phyloP scores from a whole-genome alignment of 2,888 invertebrate genomes.

The Acleris literana region DNA sequence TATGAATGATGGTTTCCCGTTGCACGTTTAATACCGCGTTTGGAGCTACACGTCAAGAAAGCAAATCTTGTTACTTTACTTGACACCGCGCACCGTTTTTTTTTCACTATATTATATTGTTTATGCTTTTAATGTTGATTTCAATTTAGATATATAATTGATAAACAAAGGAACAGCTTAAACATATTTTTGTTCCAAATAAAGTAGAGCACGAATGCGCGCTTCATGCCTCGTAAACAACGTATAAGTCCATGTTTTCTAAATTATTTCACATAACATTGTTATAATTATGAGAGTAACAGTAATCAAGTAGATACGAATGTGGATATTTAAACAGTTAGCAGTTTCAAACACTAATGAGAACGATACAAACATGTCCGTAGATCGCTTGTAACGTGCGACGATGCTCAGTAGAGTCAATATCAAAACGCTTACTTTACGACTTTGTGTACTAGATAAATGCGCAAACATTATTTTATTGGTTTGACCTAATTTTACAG shows the following conservation, averaged over 20 bases:
- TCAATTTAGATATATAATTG: too few species aligned
- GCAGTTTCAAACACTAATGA: not conserved
- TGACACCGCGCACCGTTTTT: not conserved
- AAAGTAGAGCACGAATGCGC: too few species aligned
- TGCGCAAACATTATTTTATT: slow-evolving; percentile 18
- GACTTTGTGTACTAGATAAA: slow-evolving; percentile 19
- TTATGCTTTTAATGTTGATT: not conserved
- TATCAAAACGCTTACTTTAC: slow-evolving; percentile 25
- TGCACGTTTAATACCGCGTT: not conserved
- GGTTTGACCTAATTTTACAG: slow-evolving; percentile 15
- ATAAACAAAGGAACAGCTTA: too few species aligned
- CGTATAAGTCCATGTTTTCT: not conserved
- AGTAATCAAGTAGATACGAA: slow-evolving; percentile 1
- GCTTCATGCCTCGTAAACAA: not conserved
- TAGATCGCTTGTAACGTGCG: slow-evolving; percentile 47
- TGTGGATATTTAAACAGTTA: slow-evolving; percentile 12
- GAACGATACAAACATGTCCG: slow-evolving; percentile 9
- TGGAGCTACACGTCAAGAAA: not conserved
- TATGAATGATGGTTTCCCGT: not conserved
- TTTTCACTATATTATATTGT: not conserved
- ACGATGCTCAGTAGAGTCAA: slow-evolving; percentile 50
- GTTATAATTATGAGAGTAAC: too few species aligned
- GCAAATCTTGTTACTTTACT: not conserved
- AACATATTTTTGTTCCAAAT: too few species aligned
- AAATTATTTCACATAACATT: not conserved